Base-by-base conservation (phyloP, 1,140 invertebrate species). In the Phenacoccus solenopsis region DNA sequence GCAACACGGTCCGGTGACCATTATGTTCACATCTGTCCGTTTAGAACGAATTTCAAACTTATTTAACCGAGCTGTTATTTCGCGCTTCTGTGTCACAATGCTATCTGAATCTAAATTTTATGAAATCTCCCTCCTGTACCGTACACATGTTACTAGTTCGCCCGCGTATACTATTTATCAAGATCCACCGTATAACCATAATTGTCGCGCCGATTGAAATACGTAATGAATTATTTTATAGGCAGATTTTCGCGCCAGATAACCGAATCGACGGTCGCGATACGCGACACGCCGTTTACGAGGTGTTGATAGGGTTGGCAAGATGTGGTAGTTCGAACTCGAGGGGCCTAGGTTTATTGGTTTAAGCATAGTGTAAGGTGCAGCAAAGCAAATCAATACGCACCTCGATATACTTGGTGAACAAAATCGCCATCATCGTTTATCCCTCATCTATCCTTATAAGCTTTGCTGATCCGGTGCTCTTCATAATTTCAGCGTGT, bases 111-210 rank as follows among this genome's bases (percentile, higher is more conserved):
- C 38, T 49, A n/a, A 49, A 49, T 9, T 49, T n/a, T 49, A 49
- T 16, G 38, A 49, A 49, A 49, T 49, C 3, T n/a, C 13, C 38
- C 5, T 4, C 20, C 16, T n/a, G 38, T 16, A 49, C 20, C 38
- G 38, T n/a, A n/a, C 38, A 49, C 38, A 49, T 49, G 38, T 49
- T 49, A 49, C n/a, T n/a, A n/a, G n/a, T n/a, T n/a, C n/a, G n/a
- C n/a, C n/a, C n/a, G n/a, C 38, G 16, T 49, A 16, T 49, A n/a
- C n/a, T n/a, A n/a, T 49, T 16, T 9, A 49, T 49, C 38, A 49
- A 49, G 38, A 49, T 49, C 12, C 38, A 49, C 38, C 38, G 38
- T 49, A 49, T 49, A 49, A 49, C 38, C 38, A 49, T 49, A 49
- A 49, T 49, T 49, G 38, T 49, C 38, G 20, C 38, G 20, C 38